Conservation (phyloP, 2,888 invertebrate species). For the Malthinus seriepunctatus region DNA sequence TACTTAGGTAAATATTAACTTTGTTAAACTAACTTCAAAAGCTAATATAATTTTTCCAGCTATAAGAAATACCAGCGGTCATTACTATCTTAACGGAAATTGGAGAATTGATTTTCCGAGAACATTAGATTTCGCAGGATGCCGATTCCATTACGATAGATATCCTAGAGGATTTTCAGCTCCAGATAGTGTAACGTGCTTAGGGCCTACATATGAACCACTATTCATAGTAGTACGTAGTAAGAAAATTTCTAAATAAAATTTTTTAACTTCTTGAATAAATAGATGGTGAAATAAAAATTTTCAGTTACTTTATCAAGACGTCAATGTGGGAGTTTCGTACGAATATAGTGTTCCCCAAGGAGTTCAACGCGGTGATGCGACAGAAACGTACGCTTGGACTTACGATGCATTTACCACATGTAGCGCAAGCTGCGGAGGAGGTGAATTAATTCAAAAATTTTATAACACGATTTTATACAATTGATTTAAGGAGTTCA, state of each 20-base stretch:
- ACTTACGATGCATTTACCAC: constrained; percentile 73
- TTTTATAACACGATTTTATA: not conserved
- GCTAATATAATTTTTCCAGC: too few species aligned
- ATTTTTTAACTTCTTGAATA: constrained; percentile 7
- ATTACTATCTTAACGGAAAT: constrained; percentile 92
- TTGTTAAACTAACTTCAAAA: constrained; percentile 3
- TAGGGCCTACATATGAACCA: constrained; percentile 90
- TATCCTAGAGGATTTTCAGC: constrained; percentile 79
- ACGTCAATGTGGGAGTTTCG: constrained; percentile 79
- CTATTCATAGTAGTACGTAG: constrained; percentile 79
- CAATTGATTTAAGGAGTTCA: constrained; percentile 64
- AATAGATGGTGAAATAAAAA: not conserved
- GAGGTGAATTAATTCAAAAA: constrained; percentile 63
- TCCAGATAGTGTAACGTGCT: constrained; percentile 80
- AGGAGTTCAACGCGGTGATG: constrained; percentile 64
- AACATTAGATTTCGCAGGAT: constrained; percentile 77
- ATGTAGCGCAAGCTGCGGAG: constrained; percentile 88
- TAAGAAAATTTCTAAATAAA: not conserved
- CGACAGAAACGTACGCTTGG: constrained; percentile 84
- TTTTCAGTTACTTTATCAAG: constrained; percentile 77
- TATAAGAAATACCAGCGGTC: constrained; percentile 77
- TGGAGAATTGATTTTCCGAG: constrained; percentile 92
- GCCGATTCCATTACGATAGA: constrained; percentile 86
- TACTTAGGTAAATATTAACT: constrained; percentile 71
- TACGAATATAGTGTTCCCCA: constrained; percentile 91